Evolutionary conservation across 2,797 vertebrate genomes (phyloP).

Genomic region (Acanthurus lineatus): DNA sequence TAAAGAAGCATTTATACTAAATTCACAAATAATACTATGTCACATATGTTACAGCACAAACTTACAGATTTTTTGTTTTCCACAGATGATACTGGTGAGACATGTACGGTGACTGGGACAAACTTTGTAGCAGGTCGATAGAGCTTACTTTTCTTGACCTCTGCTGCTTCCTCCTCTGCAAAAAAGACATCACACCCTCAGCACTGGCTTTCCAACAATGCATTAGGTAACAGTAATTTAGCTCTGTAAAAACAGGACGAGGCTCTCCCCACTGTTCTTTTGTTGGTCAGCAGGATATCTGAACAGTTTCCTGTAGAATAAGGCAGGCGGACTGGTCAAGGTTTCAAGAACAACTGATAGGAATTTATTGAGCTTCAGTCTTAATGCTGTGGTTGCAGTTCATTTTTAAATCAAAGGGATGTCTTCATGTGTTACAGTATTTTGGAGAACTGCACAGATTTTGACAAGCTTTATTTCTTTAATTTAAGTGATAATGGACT

Average conservation of each 20-base stretch:
- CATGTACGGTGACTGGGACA: slow-evolving; percentile 69
- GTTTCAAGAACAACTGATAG: slow-evolving; percentile 8
- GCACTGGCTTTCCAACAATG: neutral
- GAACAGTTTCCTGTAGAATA: slow-evolving; percentile 14
- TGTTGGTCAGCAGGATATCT: slow-evolving; percentile 16
- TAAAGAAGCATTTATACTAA: neutral
- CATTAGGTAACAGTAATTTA: slow-evolving; percentile 1
- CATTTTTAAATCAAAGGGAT: neutral
- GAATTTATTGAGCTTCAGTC: neutral
- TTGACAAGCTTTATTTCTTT: slow-evolving; percentile 9
- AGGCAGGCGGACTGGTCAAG: neutral
- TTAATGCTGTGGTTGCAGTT: neutral
- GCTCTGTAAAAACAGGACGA: slow-evolving; percentile 1
- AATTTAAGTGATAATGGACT: slow-evolving; percentile 11
- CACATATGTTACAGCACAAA: slow-evolving; percentile 20
- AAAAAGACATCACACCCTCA: slow-evolving; percentile 9
- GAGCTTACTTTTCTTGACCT: slow-evolving; percentile 84
- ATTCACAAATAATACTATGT: neutral
- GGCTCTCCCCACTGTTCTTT: neutral
- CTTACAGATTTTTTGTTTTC: slow-evolving; percentile 85
- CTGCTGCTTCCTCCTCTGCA: slow-evolving; percentile 85
- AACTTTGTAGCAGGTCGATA: slow-evolving; percentile 86
- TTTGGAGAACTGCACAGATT: neutral
- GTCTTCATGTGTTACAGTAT: neutral
- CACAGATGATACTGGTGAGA: slow-evolving; percentile 58